phyloP scores from a whole-genome alignment of 2,888 invertebrate species.

The Branchellion lobata region DNA sequence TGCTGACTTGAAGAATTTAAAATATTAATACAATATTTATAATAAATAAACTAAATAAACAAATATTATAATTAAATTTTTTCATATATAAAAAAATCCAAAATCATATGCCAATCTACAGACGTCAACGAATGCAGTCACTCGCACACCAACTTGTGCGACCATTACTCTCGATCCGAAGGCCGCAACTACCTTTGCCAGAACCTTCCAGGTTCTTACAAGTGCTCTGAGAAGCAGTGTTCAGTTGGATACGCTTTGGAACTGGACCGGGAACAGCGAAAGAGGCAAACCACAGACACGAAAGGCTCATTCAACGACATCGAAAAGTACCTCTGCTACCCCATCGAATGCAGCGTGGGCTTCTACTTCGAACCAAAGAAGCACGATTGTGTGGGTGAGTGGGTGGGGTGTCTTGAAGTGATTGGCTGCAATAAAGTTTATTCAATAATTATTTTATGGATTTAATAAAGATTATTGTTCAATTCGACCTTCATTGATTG shows the following conservation, averaged over 20 bases:
- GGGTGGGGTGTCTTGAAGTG: neutral
- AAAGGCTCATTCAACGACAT: neutral
- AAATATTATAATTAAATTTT: too few relatives aligned
- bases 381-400: slow-evolving; percentile 28
- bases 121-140: slow-evolving; percentile 58
- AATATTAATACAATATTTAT: too few relatives aligned
- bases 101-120: too few relatives aligned
- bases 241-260: slow-evolving; percentile 14
- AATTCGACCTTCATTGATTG: too few relatives aligned
- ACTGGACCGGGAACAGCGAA: neutral
- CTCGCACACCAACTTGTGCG: slow-evolving; percentile 52
- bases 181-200: slow-evolving; percentile 4
- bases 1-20: too few relatives aligned
- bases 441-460: neutral
- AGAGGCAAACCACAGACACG: neutral
- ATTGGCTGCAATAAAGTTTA: neutral
- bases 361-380: slow-evolving; percentile 20
- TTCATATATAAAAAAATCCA: too few relatives aligned
- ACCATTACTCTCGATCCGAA: neutral
- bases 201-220: slow-evolving; percentile 27
- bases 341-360: slow-evolving; percentile 1
- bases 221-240: slow-evolving; percentile 25
- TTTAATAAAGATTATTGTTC: too few relatives aligned
- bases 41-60: too few relatives aligned
- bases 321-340: slow-evolving; percentile 16